A percentile compares a stretch with the other conserved stretches of the same genome.
phyloP scores from a whole-genome alignment of 2,797 vertebrate genomes.

The Distichodus sexfasciatus region DNA sequence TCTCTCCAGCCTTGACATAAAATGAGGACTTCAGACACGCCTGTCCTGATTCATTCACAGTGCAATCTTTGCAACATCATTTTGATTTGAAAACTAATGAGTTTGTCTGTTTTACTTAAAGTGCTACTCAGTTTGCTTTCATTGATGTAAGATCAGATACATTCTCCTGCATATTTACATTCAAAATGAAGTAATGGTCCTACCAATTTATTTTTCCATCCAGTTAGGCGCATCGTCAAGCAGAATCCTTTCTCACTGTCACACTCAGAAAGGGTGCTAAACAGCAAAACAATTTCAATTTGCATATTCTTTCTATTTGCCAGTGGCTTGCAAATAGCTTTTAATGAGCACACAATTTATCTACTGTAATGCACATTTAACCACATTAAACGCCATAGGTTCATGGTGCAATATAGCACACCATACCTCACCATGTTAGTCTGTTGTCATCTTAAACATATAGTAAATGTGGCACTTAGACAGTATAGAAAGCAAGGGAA shows the following conservation, averaged over 20 bases:
- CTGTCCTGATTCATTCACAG: neutral
- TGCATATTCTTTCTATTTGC: too few species aligned
- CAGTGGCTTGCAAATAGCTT: neutral
- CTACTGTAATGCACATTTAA: neutral
- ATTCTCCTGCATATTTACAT: too few species aligned
- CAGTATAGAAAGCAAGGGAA: too few species aligned
- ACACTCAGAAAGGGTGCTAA: slow-evolving; percentile 20
- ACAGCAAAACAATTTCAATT: neutral
- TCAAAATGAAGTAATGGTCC: too few species aligned
- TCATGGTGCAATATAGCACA: too few species aligned
- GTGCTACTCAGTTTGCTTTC: neutral
- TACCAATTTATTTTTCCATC: too few species aligned
- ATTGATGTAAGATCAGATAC: too few species aligned
- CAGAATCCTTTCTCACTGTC: slow-evolving; percentile 19
- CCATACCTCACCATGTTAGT: too few species aligned
- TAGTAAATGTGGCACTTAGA: too few species aligned
- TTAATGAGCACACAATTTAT: neutral
- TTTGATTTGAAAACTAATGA: neutral
- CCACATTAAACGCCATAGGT: too few species aligned
- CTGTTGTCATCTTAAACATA: too few species aligned
- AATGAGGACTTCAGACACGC: neutral
- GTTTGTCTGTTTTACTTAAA: slow-evolving; percentile 4
- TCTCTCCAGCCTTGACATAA: neutral
- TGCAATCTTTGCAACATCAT: neutral
- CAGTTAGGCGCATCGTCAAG: slow-evolving; percentile 26